phyloP scores from a whole-genome alignment of 2,797 vertebrate species.

The Aplochiton taeniatus region DNA sequence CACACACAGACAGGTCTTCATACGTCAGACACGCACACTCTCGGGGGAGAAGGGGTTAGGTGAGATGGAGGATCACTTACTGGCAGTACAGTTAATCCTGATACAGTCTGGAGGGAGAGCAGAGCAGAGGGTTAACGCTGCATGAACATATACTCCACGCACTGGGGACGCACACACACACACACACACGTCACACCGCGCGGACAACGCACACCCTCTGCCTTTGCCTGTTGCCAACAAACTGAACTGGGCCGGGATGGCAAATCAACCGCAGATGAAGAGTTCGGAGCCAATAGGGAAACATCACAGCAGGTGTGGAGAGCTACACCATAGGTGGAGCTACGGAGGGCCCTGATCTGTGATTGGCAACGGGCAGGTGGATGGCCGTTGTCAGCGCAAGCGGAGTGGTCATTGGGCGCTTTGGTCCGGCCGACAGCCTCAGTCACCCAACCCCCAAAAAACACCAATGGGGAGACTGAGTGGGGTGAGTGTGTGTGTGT shows the following conservation, averaged over 20 bases:
- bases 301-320: background rate
- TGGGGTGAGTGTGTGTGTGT: slow-evolving; percentile 54
- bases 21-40: slow-evolving; percentile 29
- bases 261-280: background rate
- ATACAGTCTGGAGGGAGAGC: slow-evolving; percentile 99
- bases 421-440: slow-evolving; percentile 60
- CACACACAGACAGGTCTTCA: too few relatives aligned
- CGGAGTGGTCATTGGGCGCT: slow-evolving; percentile 54
- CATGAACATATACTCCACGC: slow-evolving; percentile 92
- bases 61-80: slow-evolving; percentile 91
- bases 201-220: slow-evolving; percentile 30
- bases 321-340: background rate
- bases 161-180: slow-evolving; percentile 94
- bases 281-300: slow-evolving; percentile 12
- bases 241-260: slow-evolving; percentile 9
- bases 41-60: slow-evolving; percentile 59
- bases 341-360: slow-evolving; percentile 3
- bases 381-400: slow-evolving; percentile 39
- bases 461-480: slow-evolving; percentile 46
- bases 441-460: slow-evolving; percentile 58
- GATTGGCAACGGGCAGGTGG: slow-evolving; percentile 31
- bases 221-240: slow-evolving; percentile 25
- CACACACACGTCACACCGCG: slow-evolving; percentile 77
- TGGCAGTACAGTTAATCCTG: slow-evolving; percentile 99
- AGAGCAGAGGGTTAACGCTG: slow-evolving; percentile 99